A percentile compares a stretch with the other conserved stretches of the same genome.
Evolutionary conservation across 2,797 vertebrate species (phyloP).

Genomic region (Martes flavigula): DNA sequence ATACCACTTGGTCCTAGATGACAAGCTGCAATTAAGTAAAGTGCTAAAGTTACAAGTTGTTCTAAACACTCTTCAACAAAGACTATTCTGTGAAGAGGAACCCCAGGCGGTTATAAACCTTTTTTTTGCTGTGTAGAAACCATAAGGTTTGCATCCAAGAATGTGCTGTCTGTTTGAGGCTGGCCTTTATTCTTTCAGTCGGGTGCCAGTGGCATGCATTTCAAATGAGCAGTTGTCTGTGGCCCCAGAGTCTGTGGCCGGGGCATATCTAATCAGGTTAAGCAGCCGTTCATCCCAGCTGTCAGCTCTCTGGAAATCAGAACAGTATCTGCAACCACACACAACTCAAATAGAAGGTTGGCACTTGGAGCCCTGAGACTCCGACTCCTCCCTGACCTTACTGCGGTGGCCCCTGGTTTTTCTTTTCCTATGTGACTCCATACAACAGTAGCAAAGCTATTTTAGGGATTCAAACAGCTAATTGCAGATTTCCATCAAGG

Average conservation of each 20-base stretch:
- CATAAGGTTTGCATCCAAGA: constrained; percentile 78
- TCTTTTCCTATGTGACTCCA: background rate
- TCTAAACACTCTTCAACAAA: constrained; percentile 61
- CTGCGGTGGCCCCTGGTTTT: constrained; percentile 28
- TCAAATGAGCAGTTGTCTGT: constrained; percentile 70
- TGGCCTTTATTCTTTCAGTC: constrained; percentile 70
- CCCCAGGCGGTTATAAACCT: constrained; percentile 53
- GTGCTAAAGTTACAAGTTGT: constrained; percentile 64
- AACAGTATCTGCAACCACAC: constrained; percentile 51
- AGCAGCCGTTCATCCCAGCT: constrained; percentile 60
- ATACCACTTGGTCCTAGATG: constrained; percentile 44
- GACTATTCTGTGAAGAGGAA: constrained; percentile 56
- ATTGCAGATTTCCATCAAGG: constrained; percentile 67
- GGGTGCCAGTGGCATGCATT: constrained; percentile 59
- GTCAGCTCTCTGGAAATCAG: constrained; percentile 73
- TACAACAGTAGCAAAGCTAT: constrained; percentile 48
- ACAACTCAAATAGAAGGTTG: constrained; percentile 47
- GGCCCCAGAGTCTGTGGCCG: constrained; percentile 52
- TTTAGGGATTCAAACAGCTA: constrained; percentile 67
- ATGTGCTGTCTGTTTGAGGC: constrained; percentile 61
- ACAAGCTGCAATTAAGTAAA: constrained; percentile 70
- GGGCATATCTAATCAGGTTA: constrained; percentile 71
- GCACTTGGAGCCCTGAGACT: background rate
- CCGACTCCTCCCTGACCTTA: constrained; percentile 13
- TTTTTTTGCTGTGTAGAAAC: constrained; percentile 18